Evolutionary conservation across 2,797 vertebrate genomes (phyloP).

Genomic region (Tapera naevia): DNA sequence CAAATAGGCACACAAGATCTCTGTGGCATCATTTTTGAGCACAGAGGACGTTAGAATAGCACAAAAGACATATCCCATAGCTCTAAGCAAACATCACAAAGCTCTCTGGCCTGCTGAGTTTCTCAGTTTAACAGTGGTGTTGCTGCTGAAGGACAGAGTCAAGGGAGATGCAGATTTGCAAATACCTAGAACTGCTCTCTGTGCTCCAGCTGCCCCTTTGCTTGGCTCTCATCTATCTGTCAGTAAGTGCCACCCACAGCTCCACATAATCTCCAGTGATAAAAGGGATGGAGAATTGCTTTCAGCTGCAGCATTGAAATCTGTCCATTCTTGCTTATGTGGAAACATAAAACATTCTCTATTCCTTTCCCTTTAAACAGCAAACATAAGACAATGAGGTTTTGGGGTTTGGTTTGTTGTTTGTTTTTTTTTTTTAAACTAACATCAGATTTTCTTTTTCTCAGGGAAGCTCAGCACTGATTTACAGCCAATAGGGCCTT

Average conservation of each 20-base stretch:
- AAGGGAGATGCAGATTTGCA: background rate
- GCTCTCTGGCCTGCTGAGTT: background rate
- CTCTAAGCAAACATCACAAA: background rate
- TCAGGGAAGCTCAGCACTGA: background rate
- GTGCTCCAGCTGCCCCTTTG: background rate
- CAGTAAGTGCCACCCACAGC: background rate
- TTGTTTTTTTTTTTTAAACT: background rate
- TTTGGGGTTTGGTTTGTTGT: background rate
- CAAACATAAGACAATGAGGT: background rate
- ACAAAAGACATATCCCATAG: background rate
- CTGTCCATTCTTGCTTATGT: background rate
- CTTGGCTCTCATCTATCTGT: background rate
- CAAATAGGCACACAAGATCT: background rate
- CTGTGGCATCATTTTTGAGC: background rate
- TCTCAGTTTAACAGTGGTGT: background rate
- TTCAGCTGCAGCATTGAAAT: background rate
- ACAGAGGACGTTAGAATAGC: background rate
- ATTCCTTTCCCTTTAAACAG: background rate
- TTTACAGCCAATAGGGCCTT: background rate
- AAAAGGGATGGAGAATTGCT: background rate
- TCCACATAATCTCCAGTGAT: background rate
- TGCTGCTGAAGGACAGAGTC: background rate
- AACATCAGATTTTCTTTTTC: background rate
- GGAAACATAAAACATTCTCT: background rate
- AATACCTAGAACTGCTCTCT: background rate